phyloP scores from a whole-genome alignment of 2,888 invertebrate species.

The Tortrix viridana region DNA sequence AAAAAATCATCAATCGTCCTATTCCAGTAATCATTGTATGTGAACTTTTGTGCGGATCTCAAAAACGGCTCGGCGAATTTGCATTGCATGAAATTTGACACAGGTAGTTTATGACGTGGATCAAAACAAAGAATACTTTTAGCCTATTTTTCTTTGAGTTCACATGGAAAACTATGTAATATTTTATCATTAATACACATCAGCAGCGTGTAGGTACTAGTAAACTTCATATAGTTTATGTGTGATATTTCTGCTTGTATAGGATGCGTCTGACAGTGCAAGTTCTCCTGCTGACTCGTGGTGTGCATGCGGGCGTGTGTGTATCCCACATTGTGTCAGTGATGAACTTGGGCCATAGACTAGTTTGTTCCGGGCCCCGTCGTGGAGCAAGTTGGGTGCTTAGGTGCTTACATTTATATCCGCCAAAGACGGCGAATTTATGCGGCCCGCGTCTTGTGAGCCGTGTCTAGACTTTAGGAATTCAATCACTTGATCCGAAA shows the following conservation, averaged over 20 bases:
- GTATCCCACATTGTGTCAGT: conserved; percentile 52
- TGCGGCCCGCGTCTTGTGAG: conserved; percentile 47
- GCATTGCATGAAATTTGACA: too few relatives aligned
- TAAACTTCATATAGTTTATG: background rate
- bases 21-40: too few relatives aligned
- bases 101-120: too few relatives aligned
- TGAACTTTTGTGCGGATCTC: too few relatives aligned
- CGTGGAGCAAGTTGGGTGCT: conserved; percentile 47
- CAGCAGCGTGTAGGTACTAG: background rate
- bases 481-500: conserved; percentile 49
- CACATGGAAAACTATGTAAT: too few relatives aligned
- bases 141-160: too few relatives aligned
- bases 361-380: conserved; percentile 52
- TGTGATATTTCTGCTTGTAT: background rate
- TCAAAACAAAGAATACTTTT: too few relatives aligned
- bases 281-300: conserved; percentile 3
- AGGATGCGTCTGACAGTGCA: background rate
- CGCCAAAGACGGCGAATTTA: conserved; percentile 59
- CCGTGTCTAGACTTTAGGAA: conserved; percentile 57
- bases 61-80: too few relatives aligned
- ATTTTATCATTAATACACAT: too few relatives aligned
- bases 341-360: conserved; percentile 49
- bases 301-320: conserved; percentile 32
- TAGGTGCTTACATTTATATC: conserved; percentile 48
- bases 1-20: too few relatives aligned